Conservation (phyloP, 2,888 invertebrate genomes). For the Torymus texanus region DNA sequence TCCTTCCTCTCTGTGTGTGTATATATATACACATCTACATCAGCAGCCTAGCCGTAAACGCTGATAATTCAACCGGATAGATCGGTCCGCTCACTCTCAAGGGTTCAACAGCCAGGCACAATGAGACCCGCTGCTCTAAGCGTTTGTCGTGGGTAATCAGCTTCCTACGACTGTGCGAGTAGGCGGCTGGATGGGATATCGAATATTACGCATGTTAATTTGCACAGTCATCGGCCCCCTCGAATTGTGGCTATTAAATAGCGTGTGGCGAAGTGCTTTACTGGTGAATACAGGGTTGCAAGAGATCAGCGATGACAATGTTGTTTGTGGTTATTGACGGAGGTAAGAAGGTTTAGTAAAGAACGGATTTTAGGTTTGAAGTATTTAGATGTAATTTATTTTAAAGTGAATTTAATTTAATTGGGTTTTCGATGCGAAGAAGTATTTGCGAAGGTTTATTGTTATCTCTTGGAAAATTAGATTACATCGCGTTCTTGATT, state of each 20-base stretch:
- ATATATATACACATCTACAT: conserved; percentile 21
- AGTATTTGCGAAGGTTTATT: too few relatives aligned
- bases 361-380: too few relatives aligned
- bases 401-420: too few relatives aligned
- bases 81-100: conserved; percentile 64
- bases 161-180: conserved; percentile 40
- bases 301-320: background rate
- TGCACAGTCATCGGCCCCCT: conserved; percentile 54
- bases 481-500: too few relatives aligned
- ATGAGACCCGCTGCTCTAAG: conserved; percentile 61
- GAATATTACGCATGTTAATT: conserved; percentile 56
- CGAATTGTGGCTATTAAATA: background rate
- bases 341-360: too few relatives aligned
- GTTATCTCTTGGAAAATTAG: too few relatives aligned
- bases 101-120: conserved; percentile 71
- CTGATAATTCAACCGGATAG: conserved; percentile 45
- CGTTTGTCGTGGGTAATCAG: conserved; percentile 65
- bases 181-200: conserved; percentile 55
- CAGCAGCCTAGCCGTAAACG: conserved; percentile 27
- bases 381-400: too few relatives aligned
- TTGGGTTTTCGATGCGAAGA: too few relatives aligned
- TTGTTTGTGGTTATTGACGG: too few relatives aligned
- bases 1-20: conserved; percentile 34
- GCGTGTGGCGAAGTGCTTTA: background rate
- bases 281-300: background rate